These are phyloP conservation scores for Neopelma chrysocephalum DNA, from an alignment of 2,797 vertebrate species.

Conservation along the genomic window DNA sequence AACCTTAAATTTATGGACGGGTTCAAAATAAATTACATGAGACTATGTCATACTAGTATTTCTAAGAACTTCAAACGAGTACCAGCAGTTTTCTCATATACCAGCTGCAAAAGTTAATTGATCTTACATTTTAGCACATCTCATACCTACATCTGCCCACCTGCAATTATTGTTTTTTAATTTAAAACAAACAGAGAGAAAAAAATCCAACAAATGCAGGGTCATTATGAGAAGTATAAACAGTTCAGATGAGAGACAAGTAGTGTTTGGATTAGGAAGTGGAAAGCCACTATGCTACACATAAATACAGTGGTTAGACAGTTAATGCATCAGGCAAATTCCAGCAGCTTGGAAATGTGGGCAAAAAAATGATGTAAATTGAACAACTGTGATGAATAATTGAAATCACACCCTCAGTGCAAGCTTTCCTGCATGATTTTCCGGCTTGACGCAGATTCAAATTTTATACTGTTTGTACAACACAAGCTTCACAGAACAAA, in stretches of 20 bases:
- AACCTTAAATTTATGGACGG: background rate
- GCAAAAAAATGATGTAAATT: slow-evolving; percentile 54
- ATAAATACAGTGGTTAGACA: slow-evolving; percentile 35
- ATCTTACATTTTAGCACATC: background rate
- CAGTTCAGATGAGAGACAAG: background rate
- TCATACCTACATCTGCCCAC: background rate
- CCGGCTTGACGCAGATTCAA: slow-evolving; percentile 42
- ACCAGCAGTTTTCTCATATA: background rate
- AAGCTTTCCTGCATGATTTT: slow-evolving; percentile 26
- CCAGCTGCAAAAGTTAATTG: background rate
- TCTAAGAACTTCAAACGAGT: background rate
- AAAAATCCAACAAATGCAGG: background rate
- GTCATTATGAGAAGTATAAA: slow-evolving; percentile 7
- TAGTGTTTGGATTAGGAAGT: background rate
- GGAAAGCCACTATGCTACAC: slow-evolving; percentile 1
- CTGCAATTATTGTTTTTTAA: background rate
- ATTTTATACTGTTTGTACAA: slow-evolving; percentile 41
- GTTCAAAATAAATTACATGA: background rate
- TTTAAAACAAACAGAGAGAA: background rate
- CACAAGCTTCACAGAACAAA: slow-evolving; percentile 8
- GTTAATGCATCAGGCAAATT: slow-evolving; percentile 44
- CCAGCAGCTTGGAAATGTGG: slow-evolving; percentile 35
- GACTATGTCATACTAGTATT: background rate
- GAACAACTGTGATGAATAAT: slow-evolving; percentile 61
- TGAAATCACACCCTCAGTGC: slow-evolving; percentile 17